Evolutionary conservation across 2,113 vertebrate species (phyloP).

Genomic region (Hypomesus transpacificus): DNA sequence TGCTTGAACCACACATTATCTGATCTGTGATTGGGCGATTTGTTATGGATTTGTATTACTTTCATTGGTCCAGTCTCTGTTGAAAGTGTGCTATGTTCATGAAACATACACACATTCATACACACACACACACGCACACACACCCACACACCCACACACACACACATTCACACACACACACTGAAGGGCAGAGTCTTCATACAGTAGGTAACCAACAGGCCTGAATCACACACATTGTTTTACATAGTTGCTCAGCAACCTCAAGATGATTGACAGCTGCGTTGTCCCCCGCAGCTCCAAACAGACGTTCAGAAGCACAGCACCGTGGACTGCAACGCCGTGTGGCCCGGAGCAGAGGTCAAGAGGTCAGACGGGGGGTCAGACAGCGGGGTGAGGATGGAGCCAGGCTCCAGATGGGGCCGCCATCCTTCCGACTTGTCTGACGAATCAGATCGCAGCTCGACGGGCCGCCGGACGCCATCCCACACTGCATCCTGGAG

Average conservation of each 20-base stretch:
- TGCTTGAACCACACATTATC: background rate
- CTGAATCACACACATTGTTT: too few species aligned
- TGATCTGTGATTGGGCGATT: too few species aligned
- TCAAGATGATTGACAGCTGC: background rate
- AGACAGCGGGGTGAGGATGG: constrained; percentile 81
- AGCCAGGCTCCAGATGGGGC: constrained; percentile 78
- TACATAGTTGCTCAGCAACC: too few species aligned
- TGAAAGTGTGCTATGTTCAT: too few species aligned
- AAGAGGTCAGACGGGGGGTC: constrained; percentile 80
- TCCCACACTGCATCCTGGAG: constrained; percentile 85
- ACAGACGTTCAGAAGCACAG: constrained; percentile 84
- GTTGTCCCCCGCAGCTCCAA: constrained; percentile 53
- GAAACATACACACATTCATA: background rate
- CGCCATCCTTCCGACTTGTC: constrained; percentile 82
- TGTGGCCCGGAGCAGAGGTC: constrained; percentile 78
- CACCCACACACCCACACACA: background rate
- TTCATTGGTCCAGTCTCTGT: too few species aligned
- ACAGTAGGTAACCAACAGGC: too few species aligned
- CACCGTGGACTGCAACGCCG: constrained; percentile 72
- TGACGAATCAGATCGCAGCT: constrained; percentile 82
- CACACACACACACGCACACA: background rate
- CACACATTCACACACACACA: background rate
- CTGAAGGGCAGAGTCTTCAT: background rate
- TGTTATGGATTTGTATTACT: too few species aligned
- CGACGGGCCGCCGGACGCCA: constrained; percentile 67